These are phyloP conservation scores for Pogonomyrmex barbatus DNA, from an alignment of 1,140 invertebrate genomes.

Conservation along the genomic window DNA sequence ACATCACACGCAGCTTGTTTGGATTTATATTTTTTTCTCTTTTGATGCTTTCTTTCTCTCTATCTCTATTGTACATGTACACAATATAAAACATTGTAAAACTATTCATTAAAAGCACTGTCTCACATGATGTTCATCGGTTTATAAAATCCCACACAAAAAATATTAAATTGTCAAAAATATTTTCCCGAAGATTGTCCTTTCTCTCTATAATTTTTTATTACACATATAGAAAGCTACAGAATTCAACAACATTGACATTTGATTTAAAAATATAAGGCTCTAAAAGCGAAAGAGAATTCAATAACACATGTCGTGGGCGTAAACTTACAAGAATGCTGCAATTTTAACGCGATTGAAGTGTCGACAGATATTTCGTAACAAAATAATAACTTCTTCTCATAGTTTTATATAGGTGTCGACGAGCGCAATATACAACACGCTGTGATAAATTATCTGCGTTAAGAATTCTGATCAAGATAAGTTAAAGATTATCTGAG, in stretches of 20 bases:
- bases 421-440: neutral
- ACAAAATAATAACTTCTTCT: neutral
- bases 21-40: conserved; percentile 15
- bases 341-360: neutral
- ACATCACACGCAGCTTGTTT: conserved; percentile 1
- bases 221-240: too few relatives aligned
- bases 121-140: neutral
- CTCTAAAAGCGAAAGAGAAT: neutral
- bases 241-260: neutral
- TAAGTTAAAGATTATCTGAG: conserved; percentile 6
- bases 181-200: neutral
- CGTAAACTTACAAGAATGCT: neutral
- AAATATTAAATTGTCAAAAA: neutral
- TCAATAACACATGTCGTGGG: neutral
- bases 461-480: conserved; percentile 6
- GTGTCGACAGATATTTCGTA: neutral
- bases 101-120: conserved; percentile 5
- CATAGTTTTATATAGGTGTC: neutral
- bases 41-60: neutral
- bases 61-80: neutral
- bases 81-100: conserved; percentile 30
- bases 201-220: neutral
- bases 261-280: neutral
- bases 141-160: neutral
- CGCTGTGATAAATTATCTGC: neutral